Percentiles rank a stretch among this genome's conserved stretches.
phyloP scores from a whole-genome alignment of 2,113 vertebrate species.

The Sphyrna mokarran region DNA sequence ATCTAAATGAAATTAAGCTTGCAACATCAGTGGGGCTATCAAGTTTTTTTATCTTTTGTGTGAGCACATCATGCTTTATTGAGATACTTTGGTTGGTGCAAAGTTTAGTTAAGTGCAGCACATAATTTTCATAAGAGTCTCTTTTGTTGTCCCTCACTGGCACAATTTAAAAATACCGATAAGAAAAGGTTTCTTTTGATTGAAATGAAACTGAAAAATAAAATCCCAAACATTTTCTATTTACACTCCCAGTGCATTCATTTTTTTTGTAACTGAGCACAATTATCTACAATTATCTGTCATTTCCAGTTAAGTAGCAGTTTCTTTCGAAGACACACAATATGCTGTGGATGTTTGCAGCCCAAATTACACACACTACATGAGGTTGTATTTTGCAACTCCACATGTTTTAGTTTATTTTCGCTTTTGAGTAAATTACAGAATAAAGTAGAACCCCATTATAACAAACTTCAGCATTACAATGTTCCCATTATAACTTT shows the following conservation, averaged over 20 bases:
- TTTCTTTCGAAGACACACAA: conserved; percentile 19
- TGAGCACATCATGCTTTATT: not conserved
- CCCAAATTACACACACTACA: conserved; percentile 31
- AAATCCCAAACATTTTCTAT: conserved; percentile 17
- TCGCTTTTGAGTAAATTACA: conserved; percentile 33
- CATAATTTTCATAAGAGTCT: conserved; percentile 11
- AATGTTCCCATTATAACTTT: conserved; percentile 25
- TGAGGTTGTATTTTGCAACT: conserved; percentile 23
- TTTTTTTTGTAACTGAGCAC: conserved; percentile 27
- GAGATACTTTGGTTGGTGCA: conserved; percentile 8
- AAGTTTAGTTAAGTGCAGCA: conserved; percentile 12
- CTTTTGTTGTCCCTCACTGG: not conserved
- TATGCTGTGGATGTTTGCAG: conserved; percentile 23
- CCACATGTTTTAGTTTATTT: conserved; percentile 34
- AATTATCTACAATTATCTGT: conserved; percentile 37
- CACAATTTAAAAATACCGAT: not conserved
- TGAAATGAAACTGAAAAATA: not conserved
- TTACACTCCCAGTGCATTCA: not conserved
- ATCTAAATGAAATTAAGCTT: conserved; percentile 23
- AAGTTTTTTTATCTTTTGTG: conserved; percentile 16
- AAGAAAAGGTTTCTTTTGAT: not conserved
- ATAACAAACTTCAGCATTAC: conserved; percentile 25
- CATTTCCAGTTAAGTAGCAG: conserved; percentile 32
- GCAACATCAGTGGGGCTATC: not conserved
- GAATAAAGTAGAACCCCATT: conserved; percentile 31